Conservation (phyloP, 2,113 vertebrate genomes). For the Saccopteryx bilineata region DNA sequence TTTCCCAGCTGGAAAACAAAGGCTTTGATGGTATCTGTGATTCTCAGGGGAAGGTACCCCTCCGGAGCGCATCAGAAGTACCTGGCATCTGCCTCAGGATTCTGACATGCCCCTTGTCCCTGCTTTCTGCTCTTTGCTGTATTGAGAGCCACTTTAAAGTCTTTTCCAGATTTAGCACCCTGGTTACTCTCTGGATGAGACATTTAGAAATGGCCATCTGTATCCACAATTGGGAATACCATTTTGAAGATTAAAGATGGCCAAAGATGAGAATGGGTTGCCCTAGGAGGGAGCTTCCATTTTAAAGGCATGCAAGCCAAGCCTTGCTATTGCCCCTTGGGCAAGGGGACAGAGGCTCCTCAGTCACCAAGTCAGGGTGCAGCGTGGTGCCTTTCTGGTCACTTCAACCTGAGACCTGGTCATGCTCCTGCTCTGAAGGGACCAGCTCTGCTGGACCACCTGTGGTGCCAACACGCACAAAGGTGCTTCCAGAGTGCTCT, state of each 20-base stretch:
- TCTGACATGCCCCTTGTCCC: not conserved
- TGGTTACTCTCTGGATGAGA: not conserved
- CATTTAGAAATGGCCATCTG: not conserved
- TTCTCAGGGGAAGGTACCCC: not conserved
- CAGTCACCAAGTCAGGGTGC: not conserved
- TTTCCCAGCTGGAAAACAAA: not conserved
- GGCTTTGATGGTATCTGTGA: not conserved
- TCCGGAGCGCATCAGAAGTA: not conserved
- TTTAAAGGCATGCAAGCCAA: not conserved
- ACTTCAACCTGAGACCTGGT: not conserved
- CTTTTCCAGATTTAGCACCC: not conserved
- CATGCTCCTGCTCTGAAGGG: not conserved
- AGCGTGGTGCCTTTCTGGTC: not conserved
- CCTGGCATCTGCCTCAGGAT: not conserved
- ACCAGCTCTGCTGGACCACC: not conserved
- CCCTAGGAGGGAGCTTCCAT: not conserved
- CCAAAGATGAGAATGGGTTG: not conserved
- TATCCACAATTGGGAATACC: not conserved
- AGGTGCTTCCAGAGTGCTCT: not conserved
- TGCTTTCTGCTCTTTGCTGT: not conserved
- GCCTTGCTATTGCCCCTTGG: not conserved
- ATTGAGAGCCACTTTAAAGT: not conserved
- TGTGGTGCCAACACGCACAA: not conserved
- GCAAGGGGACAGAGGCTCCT: not conserved
- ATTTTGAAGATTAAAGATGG: constrained; percentile 12